Evolutionary conservation across 2,888 invertebrate genomes (phyloP), one percentile per base, ranked within the genome.

Genomic region (Ophonus ardosiacus): DNA sequence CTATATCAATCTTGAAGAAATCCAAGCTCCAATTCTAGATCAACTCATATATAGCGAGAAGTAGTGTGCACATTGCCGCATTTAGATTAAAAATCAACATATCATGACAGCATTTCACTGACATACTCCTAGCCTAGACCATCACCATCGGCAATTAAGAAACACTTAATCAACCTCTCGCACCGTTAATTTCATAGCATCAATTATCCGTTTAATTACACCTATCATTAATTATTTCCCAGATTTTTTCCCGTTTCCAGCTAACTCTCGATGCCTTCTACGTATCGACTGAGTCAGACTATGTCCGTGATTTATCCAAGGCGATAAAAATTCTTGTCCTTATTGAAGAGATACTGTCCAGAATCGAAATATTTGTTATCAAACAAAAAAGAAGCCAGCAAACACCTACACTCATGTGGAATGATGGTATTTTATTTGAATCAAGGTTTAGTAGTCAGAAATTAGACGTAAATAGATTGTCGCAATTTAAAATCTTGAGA

Each of bases 141-240:
- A 74, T 74, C 68, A 68, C 18, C 71, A 18, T 43, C 15, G 43
- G 71, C 43, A 74, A 74, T 74, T 74, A 74, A 74, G 71, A 74
- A 74, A 74, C 71, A 74, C 71, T 74, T 74, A 74, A 74, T 74
- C 71, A 74, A 74, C 43, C 31, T 74, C 71, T 18, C 40, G 31
- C 18, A 74, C 71, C 40, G 71, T 43, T 74, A 74, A 74, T 74
- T 74, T 43, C 71, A 74, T 74, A 51, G 71, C 71, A 74, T 74
- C 71, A 74, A 43, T 74, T 43, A 74, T 74, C 71, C 43, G 43
- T 61, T 31, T 79, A 79, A 79, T 79, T 61, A 79, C 79, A 79
- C 17, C 79, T 59, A 61, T 79, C 79, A 79, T 79, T 79, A 79
- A 79, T 79, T 79, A 79, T 79, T 79, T 79, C 79, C 17, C 61